Evolutionary conservation across 2,888 invertebrate genomes (phyloP), one percentile per base, ranked within the genome.

Genomic region (Drosophila subsilvestris): DNA sequence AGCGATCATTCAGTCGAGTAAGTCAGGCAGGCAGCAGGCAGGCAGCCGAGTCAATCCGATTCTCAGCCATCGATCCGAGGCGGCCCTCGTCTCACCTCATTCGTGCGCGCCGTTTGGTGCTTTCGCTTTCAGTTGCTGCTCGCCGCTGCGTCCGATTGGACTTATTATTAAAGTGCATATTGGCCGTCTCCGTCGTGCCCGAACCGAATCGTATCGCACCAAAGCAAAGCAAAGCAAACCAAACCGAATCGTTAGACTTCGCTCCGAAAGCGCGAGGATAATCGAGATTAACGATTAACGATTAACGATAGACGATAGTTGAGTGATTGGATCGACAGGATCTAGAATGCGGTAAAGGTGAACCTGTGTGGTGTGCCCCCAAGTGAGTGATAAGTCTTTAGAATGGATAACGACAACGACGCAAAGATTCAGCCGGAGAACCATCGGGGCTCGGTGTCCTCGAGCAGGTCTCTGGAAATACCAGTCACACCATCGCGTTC

Each of bases 71-170:
- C 66, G 66, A 68, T 68, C 66, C 60, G 76, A 58, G 59, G 65
- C 76, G 59, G 65, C 76, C 56, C 56, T 65, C 63, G 61, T 69
- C 62, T 78, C 84, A 73, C 51, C 44, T 74, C 45, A 63, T 55
- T 81, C 86, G 84, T 77, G 72, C 69, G 72, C 69, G 20, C 48
- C 61, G 57, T 59, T 57, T 60, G 80, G 60, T 56, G 88, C 83
- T 90, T 90, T 90, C 89, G 88, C 90, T 90, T 90, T 90, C 90
- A 90, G 91, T 90, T 90, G 82, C 84, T 80, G 84, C 79, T 84
- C 79, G 86, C 80, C 81, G 88, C 89, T 90, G 90, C 89, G 86
- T 87, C 85, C 89, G 90, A 86, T 80, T 79, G 90, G 86, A 81
- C 81, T 87, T 78, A 78, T 75, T 76, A 75, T 68, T 42, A 51